Conservation (phyloP, 2,888 invertebrate species). For the Cistogaster globosa region DNA sequence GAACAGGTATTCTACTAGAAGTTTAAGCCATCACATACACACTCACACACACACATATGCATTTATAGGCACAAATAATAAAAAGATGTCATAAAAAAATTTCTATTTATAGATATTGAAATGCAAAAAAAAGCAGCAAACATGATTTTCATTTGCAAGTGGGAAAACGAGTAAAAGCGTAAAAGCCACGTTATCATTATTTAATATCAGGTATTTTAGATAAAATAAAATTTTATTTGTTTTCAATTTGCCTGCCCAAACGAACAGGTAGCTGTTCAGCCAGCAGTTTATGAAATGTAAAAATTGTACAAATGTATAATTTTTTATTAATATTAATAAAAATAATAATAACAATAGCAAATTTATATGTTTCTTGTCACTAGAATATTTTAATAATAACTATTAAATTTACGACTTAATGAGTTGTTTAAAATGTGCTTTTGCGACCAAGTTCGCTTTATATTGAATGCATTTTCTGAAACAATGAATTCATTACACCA, state of each 20-base stretch:
- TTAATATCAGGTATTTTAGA: conserved; percentile 9
- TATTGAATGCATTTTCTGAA: too few species aligned
- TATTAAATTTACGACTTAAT: too few species aligned
- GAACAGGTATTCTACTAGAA: conserved; percentile 41
- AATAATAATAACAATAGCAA: too few species aligned
- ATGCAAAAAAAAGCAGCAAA: conserved; percentile 1
- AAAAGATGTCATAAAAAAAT: conserved; percentile 30
- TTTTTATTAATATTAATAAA: too few species aligned
- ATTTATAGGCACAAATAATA: not conserved
- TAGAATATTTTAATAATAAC: too few species aligned
- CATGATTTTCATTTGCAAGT: conserved; percentile 49
- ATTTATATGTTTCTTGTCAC: too few species aligned
- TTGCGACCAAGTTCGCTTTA: too few species aligned
- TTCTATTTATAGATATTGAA: conserved; percentile 36
- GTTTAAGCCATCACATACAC: not conserved
- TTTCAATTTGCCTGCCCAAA: not conserved
- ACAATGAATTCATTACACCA: too few species aligned
- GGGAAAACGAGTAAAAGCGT: conserved; percentile 37
- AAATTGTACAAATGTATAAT: not conserved
- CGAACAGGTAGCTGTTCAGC: too few species aligned
- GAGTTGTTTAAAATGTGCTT: too few species aligned
- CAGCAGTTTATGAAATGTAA: too few species aligned
- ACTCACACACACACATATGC: not conserved
- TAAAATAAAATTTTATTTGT: conserved; percentile 32
- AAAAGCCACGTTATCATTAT: conserved; percentile 5